Conservation (phyloP, 2,888 invertebrate species). For the Sicus ferrugineus region DNA sequence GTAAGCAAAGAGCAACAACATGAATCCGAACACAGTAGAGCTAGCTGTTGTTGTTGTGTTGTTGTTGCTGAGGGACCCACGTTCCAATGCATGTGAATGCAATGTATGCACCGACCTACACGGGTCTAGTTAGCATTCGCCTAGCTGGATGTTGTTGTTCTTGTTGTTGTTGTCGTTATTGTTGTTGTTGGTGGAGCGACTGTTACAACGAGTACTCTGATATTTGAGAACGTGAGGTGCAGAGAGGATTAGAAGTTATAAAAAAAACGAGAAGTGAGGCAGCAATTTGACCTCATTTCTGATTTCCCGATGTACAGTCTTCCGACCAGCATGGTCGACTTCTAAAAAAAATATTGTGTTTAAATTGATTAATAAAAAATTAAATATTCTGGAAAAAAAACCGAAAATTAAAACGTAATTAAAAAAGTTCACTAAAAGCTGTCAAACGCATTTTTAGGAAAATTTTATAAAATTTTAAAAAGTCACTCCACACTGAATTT, state of each 20-base stretch:
- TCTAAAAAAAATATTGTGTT: too few relatives aligned
- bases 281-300: neutral
- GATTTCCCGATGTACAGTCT: neutral
- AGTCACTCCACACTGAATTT: too few relatives aligned
- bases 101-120: neutral
- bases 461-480: too few relatives aligned
- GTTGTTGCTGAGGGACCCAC: neutral
- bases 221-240: too few relatives aligned
- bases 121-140: neutral
- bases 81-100: constrained; percentile 12
- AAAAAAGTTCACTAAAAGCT: too few relatives aligned
- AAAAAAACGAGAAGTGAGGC: neutral
- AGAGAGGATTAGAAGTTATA: neutral
- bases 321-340: neutral
- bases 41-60: too few relatives aligned
- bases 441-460: too few relatives aligned
- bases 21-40: too few relatives aligned
- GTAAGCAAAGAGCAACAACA: neutral
- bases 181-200: neutral
- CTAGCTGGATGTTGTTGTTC: neutral
- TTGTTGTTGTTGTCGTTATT: neutral
- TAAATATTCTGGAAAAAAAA: too few relatives aligned
- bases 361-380: too few relatives aligned
- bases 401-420: too few relatives aligned
- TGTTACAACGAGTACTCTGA: too few relatives aligned